phyloP scores from a whole-genome alignment of 2,113 vertebrate species.

The Tragelaphus strepsiceros region DNA sequence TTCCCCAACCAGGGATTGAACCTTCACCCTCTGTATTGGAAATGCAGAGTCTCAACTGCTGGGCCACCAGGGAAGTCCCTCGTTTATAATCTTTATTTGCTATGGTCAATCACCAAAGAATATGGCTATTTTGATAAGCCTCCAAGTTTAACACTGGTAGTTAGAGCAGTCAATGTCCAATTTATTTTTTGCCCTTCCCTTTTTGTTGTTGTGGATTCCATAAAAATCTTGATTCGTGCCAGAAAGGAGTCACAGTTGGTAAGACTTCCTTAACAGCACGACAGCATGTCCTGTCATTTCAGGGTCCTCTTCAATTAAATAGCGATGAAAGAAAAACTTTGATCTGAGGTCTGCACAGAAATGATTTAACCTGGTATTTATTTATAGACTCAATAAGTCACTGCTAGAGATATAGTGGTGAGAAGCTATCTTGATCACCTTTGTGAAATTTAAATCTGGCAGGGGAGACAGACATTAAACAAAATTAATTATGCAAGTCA shows the following conservation, averaged over 20 bases:
- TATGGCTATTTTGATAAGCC: neutral
- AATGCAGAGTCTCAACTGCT: neutral
- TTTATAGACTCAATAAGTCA: constrained; percentile 30
- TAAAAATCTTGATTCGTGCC: neutral
- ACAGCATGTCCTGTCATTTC: neutral
- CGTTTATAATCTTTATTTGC: neutral
- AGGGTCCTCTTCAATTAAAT: constrained; percentile 2
- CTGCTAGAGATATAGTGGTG: neutral
- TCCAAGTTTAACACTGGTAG: neutral
- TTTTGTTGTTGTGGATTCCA: neutral
- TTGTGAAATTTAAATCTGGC: constrained; percentile 7
- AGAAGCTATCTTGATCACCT: neutral
- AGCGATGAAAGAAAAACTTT: neutral
- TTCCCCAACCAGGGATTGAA: neutral
- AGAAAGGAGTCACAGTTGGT: neutral
- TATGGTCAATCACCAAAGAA: neutral
- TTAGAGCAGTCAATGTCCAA: neutral
- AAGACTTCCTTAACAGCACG: neutral
- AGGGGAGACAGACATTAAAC: neutral
- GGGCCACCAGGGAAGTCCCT: neutral
- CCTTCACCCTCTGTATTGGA: neutral
- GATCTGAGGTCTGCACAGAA: constrained; percentile 11
- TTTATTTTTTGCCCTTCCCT: neutral
- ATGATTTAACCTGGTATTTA: constrained; percentile 22
- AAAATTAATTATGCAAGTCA: neutral